A percentile compares a stretch with the other conserved stretches of the same genome.
phyloP scores from a whole-genome alignment of 1,140 invertebrate genomes.

The Tetramorium simillimum region DNA sequence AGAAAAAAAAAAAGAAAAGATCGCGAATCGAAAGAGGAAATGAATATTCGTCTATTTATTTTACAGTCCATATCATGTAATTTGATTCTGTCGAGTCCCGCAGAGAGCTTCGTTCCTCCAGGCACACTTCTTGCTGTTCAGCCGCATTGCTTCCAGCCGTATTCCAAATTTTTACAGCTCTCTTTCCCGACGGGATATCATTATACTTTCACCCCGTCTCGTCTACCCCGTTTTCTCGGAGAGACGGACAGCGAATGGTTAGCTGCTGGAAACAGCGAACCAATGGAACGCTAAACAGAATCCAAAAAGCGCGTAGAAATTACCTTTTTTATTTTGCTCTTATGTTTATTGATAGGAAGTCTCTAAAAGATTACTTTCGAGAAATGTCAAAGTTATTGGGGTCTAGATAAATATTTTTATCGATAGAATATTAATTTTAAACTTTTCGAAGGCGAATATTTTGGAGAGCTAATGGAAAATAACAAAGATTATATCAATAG shows the following conservation, averaged over 20 bases:
- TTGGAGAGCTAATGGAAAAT: neutral
- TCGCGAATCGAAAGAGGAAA: conserved; percentile 1
- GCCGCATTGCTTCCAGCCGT: conserved; percentile 1
- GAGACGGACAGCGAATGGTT: neutral
- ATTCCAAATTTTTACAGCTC: conserved; percentile 47
- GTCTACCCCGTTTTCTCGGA: conserved; percentile 1
- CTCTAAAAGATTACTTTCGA: neutral
- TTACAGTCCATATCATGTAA: conserved; percentile 69
- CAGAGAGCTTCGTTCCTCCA: conserved; percentile 36
- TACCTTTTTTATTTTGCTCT: neutral
- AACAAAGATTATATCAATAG: neutral
- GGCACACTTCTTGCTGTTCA: conserved; percentile 36
- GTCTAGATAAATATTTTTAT: neutral
- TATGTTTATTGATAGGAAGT: neutral
- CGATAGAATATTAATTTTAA: neutral
- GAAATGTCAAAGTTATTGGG: neutral
- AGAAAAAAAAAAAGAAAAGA: neutral
- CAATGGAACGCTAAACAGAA: conserved; percentile 2
- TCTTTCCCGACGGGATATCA: conserved; percentile 1
- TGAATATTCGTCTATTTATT: conserved; percentile 74
- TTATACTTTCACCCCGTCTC: conserved; percentile 8
- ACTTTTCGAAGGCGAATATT: neutral
- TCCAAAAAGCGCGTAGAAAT: neutral
- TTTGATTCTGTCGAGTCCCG: conserved; percentile 62
- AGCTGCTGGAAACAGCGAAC: neutral